These are phyloP conservation scores for Archilochus colubris DNA, from an alignment of 2,113 vertebrate genomes.

Conservation along the genomic window DNA sequence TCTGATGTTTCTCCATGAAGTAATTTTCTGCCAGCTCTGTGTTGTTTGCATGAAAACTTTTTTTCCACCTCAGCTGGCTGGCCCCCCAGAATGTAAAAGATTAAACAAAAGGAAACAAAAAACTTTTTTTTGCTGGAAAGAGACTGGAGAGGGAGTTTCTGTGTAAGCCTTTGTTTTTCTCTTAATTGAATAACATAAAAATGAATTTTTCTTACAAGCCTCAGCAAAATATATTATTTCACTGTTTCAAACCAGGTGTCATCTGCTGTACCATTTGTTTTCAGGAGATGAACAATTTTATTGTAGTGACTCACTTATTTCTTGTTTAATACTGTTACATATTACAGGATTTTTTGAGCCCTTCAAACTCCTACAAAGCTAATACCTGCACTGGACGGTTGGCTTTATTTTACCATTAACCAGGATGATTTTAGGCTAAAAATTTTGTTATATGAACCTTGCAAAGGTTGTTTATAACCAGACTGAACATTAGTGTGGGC, in stretches of 20 bases:
- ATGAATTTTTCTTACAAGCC: not conserved
- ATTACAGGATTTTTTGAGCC: not conserved
- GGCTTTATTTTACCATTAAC: not conserved
- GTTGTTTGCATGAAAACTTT: not conserved
- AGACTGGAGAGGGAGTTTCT: not conserved
- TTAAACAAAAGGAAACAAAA: slow-evolving; percentile 26
- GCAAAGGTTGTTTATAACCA: not conserved
- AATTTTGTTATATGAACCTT: not conserved
- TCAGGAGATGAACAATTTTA: not conserved
- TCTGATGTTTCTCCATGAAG: slow-evolving; percentile 1
- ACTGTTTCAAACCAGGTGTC: not conserved
- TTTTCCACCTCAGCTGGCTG: not conserved
- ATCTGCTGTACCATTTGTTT: not conserved
- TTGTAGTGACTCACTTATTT: not conserved
- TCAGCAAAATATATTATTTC: not conserved
- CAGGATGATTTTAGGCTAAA: not conserved
- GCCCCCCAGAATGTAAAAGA: not conserved
- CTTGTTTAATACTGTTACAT: not conserved
- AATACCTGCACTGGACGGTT: not conserved
- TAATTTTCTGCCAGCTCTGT: slow-evolving; percentile 24
- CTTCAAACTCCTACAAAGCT: not conserved
- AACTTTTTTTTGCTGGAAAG: not conserved
- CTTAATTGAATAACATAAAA: not conserved
- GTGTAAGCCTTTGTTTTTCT: slow-evolving; percentile 6
- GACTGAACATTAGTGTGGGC: not conserved